These are phyloP conservation scores for Drosophila lutescens DNA, from an alignment of 2,888 invertebrate species.

Conservation along the genomic window DNA sequence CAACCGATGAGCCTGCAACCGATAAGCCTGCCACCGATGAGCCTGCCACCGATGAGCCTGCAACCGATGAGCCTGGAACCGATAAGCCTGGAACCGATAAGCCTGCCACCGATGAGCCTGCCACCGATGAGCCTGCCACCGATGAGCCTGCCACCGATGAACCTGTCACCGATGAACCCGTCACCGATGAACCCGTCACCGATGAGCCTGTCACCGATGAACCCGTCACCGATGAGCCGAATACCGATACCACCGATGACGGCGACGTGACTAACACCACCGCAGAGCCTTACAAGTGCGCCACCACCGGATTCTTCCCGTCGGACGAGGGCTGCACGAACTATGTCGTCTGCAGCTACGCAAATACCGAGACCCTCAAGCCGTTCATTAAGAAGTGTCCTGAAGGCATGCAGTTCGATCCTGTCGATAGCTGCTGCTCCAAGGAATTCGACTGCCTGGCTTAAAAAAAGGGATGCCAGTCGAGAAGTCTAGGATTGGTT, in stretches of 20 bases:
- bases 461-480: background rate
- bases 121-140: slow-evolving; percentile 7
- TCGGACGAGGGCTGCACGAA: slow-evolving; percentile 52
- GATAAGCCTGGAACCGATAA: background rate
- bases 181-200: slow-evolving; percentile 6
- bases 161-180: background rate
- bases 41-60: background rate
- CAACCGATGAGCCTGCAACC: slow-evolving; percentile 3
- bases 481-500: background rate
- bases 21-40: background rate
- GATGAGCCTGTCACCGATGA: slow-evolving; percentile 1
- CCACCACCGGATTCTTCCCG: slow-evolving; percentile 65
- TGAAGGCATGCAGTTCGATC: slow-evolving; percentile 61
- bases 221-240: background rate
- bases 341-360: slow-evolving; percentile 60
- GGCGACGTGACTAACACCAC: slow-evolving; percentile 12
- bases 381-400: slow-evolving; percentile 55
- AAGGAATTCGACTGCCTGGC: slow-evolving; percentile 41
- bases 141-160: background rate
- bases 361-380: background rate
- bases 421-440: slow-evolving; percentile 50
- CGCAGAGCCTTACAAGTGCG: slow-evolving; percentile 44
- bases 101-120: background rate
- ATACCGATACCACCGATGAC: slow-evolving; percentile 10
- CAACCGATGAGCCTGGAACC: slow-evolving; percentile 2